Base-by-base conservation (phyloP, 2,888 invertebrate genomes). In the Chironomus tentans region DNA sequence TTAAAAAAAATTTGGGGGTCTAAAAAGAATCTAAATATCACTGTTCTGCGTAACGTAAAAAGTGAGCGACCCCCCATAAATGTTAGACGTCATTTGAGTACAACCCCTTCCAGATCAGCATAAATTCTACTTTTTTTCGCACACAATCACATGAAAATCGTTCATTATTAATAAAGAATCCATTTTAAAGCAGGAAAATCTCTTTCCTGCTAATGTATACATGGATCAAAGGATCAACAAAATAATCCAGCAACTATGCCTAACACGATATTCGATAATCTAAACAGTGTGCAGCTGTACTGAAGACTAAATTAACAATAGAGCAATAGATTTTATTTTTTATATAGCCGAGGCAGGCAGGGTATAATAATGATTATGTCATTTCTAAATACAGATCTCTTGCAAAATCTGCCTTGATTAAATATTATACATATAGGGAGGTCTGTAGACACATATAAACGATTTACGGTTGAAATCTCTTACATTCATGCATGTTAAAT, bases 291-390 rank as follows among this genome's bases (percentile, higher is more conserved):
- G 65, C 74, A 74, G 74, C 74, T 74, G 74, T 4, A 65, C n/a
- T 65, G 65, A 65, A 65, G 24, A 6, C 10, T 38, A 22, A 24
- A 24, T 65, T 15, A 56, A 18, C n/a, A 24, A 65, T 65, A 56
- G 18, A 46, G 48, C 15, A 21, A 24, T 65, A 13, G 24, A 65
- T 38, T 38, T 38, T 38, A 10, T 2, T 38, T 38, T 38, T 38
- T 38, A 38, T 21, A 24, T 13, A 22, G 24, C 7, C 65, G 24
- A 65, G 15, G 7, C 13, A 65, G 7, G 4, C 21, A 22, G 65
- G 56, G 15, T 50, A 50, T 56, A 69, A n/a, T n/a, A 48, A 47
- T 65, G 74, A 74, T 74, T 74, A 74, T 74, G 74, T 74, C 74
- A 74, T 74, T 73, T 73, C 13, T 56, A 74, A 62, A 56, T 18